Evolutionary conservation across 2,888 invertebrate genomes (phyloP).

Genomic region (Sepiola atlantica): DNA sequence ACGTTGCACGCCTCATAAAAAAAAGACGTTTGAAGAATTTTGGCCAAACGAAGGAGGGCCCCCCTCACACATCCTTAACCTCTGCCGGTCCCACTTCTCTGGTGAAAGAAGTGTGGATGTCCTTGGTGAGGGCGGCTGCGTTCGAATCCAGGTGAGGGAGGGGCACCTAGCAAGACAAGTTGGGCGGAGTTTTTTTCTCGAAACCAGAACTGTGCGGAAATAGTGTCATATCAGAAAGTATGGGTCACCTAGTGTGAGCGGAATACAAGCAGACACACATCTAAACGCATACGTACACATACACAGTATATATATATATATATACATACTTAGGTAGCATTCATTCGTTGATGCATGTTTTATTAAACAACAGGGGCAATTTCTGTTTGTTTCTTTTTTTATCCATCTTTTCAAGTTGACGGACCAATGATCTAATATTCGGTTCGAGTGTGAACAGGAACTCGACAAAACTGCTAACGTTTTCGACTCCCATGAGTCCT

Average conservation of each 20-base stretch:
- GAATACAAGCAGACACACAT: neutral
- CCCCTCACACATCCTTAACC: neutral
- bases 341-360: too few relatives aligned
- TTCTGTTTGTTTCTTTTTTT: too few relatives aligned
- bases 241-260: neutral
- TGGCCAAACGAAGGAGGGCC: neutral
- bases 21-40: constrained; percentile 6
- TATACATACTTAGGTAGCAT: neutral
- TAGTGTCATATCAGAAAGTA: neutral
- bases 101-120: neutral
- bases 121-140: neutral
- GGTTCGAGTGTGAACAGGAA: too few relatives aligned
- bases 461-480: too few relatives aligned
- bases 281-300: neutral
- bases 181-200: neutral
- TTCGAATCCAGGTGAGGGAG: neutral
- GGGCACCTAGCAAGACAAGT: neutral
- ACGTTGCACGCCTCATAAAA: neutral
- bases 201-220: neutral
- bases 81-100: neutral
- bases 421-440: too few relatives aligned
- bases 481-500: too few relatives aligned
- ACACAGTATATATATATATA: neutral
- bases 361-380: too few relatives aligned
- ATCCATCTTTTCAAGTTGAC: too few relatives aligned